Base-by-base conservation (phyloP, 2,888 invertebrate genomes). In the Diogma glabrata region DNA sequence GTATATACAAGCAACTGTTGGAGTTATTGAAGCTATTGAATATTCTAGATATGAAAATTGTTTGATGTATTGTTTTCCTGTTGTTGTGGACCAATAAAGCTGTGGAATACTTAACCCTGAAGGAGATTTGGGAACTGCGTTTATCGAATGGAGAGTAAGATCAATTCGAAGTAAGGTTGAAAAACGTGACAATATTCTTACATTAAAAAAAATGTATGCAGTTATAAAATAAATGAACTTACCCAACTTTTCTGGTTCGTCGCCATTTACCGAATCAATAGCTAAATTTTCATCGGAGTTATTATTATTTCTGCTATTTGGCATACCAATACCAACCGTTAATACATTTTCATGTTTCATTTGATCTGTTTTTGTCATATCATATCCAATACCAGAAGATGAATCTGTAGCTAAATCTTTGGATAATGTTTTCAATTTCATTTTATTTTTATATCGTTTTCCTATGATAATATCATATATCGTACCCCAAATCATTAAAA, bases 401-500 rank as follows among this genome's bases (percentile, higher is more conserved):
- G 70, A 65, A 57, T 70, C 70, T 38, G 70, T 65, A 55, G 66
- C 67, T 60, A 67, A 63, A 57, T 70, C 69, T 22, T 48, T 48
- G 6, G 20, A 48, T 33, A 14, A 12, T 16, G 30, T 48, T 30
- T 48, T 48, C 9, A 22, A 14, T 10, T 19, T 6, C 14, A 46
- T 22, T 47, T 50, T 54, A 55, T 63, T 63, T 52, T 66, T 63
- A 17, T 66, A 57, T 26, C 63, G 62, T 2, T 59, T 60, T 2
- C 59, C 55, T 59, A 70, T 60, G 2, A 72, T 65, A 22, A 82
- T 67, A 68, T 89, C 89, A 66, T 86, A 89, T 1, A 71, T 67
- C 0, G 88, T 87, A 3, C 87, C 87, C 9, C 72, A 62, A 17
- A 78, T 63, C 61, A 88, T 75, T 49, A 87, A 65, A 0, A 75